Evolutionary conservation across 2,113 vertebrate genomes (phyloP), one percentile per base, ranked within the genome.

Genomic region (Uria aalge): DNA sequence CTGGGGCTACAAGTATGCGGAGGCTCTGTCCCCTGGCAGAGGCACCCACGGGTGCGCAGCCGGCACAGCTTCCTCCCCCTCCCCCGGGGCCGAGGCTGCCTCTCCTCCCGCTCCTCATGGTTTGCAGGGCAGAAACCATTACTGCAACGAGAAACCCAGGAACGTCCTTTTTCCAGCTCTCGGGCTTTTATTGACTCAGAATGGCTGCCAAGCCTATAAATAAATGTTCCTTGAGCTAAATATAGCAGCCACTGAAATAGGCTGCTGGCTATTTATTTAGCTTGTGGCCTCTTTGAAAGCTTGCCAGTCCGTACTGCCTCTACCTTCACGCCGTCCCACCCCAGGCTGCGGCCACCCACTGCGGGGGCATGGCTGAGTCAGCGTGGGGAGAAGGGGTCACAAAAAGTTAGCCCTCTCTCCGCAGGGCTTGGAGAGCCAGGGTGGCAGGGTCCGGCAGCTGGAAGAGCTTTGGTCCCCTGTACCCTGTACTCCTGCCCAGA

Each of bases 171-270:
- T 96, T 97, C 96, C 97, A 97, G 91, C 86, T 82, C 87, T 95
- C 1, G 34, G 79, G 76, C 91, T 98, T 97, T 96, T 97, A 97
- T 97, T 97, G 96, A 96, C 94, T 94, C 93, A 80, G 85, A 96
- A 90, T n/a, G 91, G 64, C 94, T 95, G 96, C 97, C 97, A 97
- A 97, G 72, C 85, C 97, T 96, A 98, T 97, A 98, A 98, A 98
- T 97, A 98, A 97, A 95, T 97, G 96, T 98, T 97, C 96, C 96
- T 97, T 84, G 92, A 89, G 92, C 97, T 97, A 98, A 98, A 98
- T 97, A 97, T 98, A 97, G 97, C 94, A 96, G 94, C 85, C 95
- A 94, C 93, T 96, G 97, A 96, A 98, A 96, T 86, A 95, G 81
- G 92, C 94, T 96, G 92, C 87, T 13, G 79, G 62, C 87, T 97